Evolutionary conservation across 2,797 vertebrate genomes (phyloP), one percentile per base, ranked within the genome.

Genomic region (Hozukius guyotensis): DNA sequence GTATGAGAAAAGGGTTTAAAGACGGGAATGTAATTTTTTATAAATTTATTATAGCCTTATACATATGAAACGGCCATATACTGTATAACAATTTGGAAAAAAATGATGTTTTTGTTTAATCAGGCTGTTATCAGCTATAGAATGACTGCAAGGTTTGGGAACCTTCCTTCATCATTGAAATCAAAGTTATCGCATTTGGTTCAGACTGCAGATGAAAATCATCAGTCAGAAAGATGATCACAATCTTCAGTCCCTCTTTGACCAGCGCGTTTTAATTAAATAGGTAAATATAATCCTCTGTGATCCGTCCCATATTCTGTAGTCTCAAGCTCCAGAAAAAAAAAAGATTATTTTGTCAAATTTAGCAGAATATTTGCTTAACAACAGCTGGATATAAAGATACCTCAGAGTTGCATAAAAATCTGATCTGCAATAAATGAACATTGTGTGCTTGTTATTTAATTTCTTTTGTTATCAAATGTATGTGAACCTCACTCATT

Each of bases 401-500:
- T 36, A 36, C 11, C 4, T 36, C 34, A 36, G 34, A 12, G 52
- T 53, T 22, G n/a, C n/a, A 22, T 22, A 53, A 2, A 53, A 52
- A 52, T 46, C 42, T 46, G 42, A 7, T 18, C 3, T 46, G 42
- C 42, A 18, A 46, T 46, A 46, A 46, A 46, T 3, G 16, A 0
- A 46, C 42, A 18, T 46, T 46, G 42, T 46, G 42, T 46, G 42
- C 42, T 46, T 46, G 42, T 46, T 46, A 4, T 56, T 57, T 57
- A 0, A 57, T 16, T 16, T 16, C 24, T 16, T 57, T 1, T 0
- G 49, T 55, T 11, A 55, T 0, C n/a, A 53, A n/a, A 53, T 22
- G n/a, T 11, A 18, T 46, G 42, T 46, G 16, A 18, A 46, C 42
- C 55, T 13, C 25, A 24, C 13, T 71, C 6, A 22, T 10, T 32